Evolutionary conservation across 2,888 invertebrate species (phyloP).

Genomic region (Hybos culiciformis): DNA sequence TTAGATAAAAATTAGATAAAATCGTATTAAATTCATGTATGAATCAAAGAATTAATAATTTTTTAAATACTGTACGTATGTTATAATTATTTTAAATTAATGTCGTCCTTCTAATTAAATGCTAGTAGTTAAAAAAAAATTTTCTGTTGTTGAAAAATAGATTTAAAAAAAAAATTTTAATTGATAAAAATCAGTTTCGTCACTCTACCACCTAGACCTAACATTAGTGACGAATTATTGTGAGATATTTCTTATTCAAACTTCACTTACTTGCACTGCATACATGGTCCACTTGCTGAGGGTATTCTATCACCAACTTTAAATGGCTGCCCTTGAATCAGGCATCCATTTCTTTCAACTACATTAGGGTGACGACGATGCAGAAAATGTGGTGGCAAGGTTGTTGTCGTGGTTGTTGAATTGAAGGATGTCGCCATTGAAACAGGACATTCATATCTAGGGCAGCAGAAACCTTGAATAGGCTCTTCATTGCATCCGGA

Average conservation of each 20-base stretch:
- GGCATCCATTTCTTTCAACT: conserved; percentile 57
- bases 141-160: too few relatives aligned
- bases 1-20: conserved; percentile 7
- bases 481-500: conserved; percentile 84
- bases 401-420: conserved; percentile 73
- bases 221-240: too few relatives aligned
- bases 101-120: too few relatives aligned
- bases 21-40: conserved; percentile 2
- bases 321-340: conserved; percentile 72
- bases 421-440: conserved; percentile 72
- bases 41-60: neutral
- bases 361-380: conserved; percentile 65
- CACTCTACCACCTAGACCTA: too few relatives aligned
- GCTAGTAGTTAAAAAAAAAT: too few relatives aligned
- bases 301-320: conserved; percentile 72
- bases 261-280: conserved; percentile 80
- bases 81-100: too few relatives aligned
- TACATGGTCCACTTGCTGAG: conserved; percentile 81
- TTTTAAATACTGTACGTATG: neutral
- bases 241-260: neutral
- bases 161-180: too few relatives aligned
- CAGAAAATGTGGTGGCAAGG: conserved; percentile 70
- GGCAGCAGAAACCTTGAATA: conserved; percentile 88
- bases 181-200: too few relatives aligned
- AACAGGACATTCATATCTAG: conserved; percentile 85